Evolutionary conservation across 2,888 invertebrate species (phyloP).

Genomic region (Xylocampa areola): DNA sequence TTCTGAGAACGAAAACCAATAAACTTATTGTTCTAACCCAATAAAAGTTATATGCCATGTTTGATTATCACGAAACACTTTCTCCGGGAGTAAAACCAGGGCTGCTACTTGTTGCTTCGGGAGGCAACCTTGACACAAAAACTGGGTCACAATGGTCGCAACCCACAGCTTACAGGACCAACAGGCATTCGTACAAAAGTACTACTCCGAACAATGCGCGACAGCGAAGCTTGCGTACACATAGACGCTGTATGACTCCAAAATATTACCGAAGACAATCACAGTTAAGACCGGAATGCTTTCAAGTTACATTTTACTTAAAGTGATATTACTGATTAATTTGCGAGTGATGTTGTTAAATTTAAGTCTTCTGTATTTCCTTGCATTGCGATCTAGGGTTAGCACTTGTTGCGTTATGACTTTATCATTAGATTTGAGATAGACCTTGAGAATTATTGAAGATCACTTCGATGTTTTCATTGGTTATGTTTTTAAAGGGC

Average conservation of each 20-base stretch:
- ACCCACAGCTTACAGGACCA: neutral
- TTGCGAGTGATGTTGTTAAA: neutral
- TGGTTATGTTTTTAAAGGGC: slow-evolving; percentile 18
- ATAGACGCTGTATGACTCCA: neutral
- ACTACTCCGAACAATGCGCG: neutral
- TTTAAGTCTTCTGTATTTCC: slow-evolving; percentile 23
- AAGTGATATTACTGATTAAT: neutral
- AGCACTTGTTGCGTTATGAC: slow-evolving; percentile 55
- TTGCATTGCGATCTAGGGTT: slow-evolving; percentile 3
- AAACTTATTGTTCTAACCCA: slow-evolving; percentile 26
- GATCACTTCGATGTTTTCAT: slow-evolving; percentile 20
- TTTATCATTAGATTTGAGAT: slow-evolving; percentile 31
- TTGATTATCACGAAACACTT: slow-evolving; percentile 36
- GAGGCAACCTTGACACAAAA: slow-evolving; percentile 51
- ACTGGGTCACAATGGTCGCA: slow-evolving; percentile 43
- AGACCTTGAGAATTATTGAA: slow-evolving; percentile 30
- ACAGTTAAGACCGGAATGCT: too few relatives aligned
- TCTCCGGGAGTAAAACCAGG: slow-evolving; percentile 14
- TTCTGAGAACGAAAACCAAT: too few relatives aligned
- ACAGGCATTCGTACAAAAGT: slow-evolving; percentile 13
- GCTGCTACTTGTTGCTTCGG: slow-evolving; percentile 52
- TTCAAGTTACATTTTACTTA: too few relatives aligned
- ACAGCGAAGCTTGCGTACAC: neutral
- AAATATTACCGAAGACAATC: neutral
- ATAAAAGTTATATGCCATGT: slow-evolving; percentile 33